These are phyloP conservation scores for Acipenser transmontanus DNA, from an alignment of 2,797 vertebrate species.

Conservation along the genomic window DNA sequence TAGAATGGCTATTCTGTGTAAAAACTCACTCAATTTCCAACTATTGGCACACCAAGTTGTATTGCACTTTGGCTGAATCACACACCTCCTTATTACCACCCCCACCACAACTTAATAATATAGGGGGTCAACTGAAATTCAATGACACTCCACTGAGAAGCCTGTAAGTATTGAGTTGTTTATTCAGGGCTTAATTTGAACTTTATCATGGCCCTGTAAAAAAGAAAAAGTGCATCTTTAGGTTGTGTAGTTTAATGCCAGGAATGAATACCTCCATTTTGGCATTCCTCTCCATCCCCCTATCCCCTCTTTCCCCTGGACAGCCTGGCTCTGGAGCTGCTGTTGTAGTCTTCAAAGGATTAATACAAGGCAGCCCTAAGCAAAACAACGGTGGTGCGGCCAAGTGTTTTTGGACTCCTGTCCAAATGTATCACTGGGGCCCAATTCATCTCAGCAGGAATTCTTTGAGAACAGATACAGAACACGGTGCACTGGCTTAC, in stretches of 20 bases:
- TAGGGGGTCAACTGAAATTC: conserved; percentile 2
- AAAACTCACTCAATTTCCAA: background rate
- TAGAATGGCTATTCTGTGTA: background rate
- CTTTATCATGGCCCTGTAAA: conserved; percentile 22
- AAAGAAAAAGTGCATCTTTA: conserved; percentile 21
- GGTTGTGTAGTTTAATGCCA: conserved; percentile 2
- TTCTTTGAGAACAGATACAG: conserved; percentile 25
- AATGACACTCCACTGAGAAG: background rate
- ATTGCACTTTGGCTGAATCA: background rate
- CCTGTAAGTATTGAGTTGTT: background rate
- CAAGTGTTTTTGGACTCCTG: conserved; percentile 29
- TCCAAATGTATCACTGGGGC: conserved; percentile 29
- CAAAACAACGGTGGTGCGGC: conserved; percentile 25
- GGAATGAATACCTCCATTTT: conserved; percentile 14
- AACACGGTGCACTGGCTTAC: conserved; percentile 12
- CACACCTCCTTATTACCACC: background rate
- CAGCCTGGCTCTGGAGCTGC: conserved; percentile 22
- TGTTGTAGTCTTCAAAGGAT: conserved; percentile 33
- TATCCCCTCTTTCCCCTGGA: background rate
- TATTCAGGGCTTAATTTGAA: background rate
- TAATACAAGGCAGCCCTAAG: conserved; percentile 14
- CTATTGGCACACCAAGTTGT: background rate
- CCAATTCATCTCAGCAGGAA: conserved; percentile 28
- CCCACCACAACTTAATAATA: background rate
- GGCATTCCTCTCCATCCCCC: background rate